phyloP scores from a whole-genome alignment of 2,113 vertebrate species.

The Gnathonemus echidnorhynchus region DNA sequence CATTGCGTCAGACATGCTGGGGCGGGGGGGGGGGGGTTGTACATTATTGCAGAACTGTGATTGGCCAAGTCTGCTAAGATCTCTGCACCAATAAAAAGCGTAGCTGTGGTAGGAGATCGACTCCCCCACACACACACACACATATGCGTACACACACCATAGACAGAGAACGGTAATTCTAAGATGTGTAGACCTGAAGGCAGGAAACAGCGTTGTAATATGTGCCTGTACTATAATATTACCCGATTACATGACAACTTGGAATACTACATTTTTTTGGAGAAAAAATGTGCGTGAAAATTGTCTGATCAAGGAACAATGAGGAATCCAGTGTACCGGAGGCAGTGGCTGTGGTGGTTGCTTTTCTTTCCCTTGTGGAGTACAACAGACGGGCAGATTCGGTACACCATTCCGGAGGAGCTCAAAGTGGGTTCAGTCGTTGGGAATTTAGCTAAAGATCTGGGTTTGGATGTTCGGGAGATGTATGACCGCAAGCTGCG shows the following conservation, averaged over 20 bases:
- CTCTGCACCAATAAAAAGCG: slow-evolving; percentile 55
- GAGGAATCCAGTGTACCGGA: slow-evolving; percentile 20
- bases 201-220: slow-evolving; percentile 19
- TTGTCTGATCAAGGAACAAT: background rate
- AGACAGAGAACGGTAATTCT: slow-evolving; percentile 43
- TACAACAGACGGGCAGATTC: slow-evolving; percentile 51
- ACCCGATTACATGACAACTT: background rate
- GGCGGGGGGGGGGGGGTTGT: too few species aligned
- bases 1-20: background rate
- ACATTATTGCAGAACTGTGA: slow-evolving; percentile 20
- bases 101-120: slow-evolving; percentile 54
- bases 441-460: slow-evolving; percentile 63
- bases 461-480: slow-evolving; percentile 62
- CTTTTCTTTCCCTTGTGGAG: slow-evolving; percentile 41
- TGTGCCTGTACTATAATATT: background rate
- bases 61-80: slow-evolving; percentile 50
- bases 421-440: slow-evolving; percentile 57
- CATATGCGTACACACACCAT: slow-evolving; percentile 3
- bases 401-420: slow-evolving; percentile 61
- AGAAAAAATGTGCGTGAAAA: slow-evolving; percentile 15
- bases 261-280: background rate
- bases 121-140: slow-evolving; percentile 33
- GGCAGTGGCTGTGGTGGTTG: slow-evolving; percentile 43
- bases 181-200: slow-evolving; percentile 36
- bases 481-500: slow-evolving; percentile 64